phyloP scores from a whole-genome alignment of 2,113 vertebrate genomes.

The Macroglossus sobrinus region DNA sequence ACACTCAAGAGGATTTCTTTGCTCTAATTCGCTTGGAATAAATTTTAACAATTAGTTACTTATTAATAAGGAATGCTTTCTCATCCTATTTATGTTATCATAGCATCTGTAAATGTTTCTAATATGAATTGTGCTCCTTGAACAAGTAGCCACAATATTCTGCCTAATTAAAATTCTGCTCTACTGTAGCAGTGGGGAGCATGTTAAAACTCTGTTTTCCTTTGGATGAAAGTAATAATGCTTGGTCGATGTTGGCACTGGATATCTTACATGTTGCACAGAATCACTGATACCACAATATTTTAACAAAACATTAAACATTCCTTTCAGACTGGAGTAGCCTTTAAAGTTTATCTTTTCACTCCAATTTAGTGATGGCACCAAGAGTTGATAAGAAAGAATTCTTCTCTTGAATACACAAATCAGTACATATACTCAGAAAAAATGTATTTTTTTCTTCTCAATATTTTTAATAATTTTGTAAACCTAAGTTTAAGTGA shows the following conservation, averaged over 20 bases:
- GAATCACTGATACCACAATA: background rate
- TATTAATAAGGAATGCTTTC: background rate
- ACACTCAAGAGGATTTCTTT: background rate
- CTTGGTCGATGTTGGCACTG: background rate
- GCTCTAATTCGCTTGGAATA: background rate
- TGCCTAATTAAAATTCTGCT: background rate
- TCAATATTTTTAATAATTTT: background rate
- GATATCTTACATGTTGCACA: background rate
- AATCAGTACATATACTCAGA: background rate
- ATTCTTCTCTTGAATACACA: background rate
- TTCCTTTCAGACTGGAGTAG: background rate
- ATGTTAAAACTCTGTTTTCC: background rate
- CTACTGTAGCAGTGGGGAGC: background rate
- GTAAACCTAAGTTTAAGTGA: background rate
- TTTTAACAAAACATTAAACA: background rate
- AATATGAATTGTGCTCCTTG: background rate
- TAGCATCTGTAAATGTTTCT: background rate
- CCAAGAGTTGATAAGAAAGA: background rate
- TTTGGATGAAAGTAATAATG: background rate
- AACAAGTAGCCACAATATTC: background rate
- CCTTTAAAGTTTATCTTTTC: background rate
- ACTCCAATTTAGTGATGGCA: background rate
- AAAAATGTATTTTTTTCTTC: background rate
- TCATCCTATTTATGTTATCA: background rate
- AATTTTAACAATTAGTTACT: background rate